These are phyloP conservation scores for Lasiurus borealis DNA, from an alignment of 2,113 vertebrate species.

Conservation along the genomic window DNA sequence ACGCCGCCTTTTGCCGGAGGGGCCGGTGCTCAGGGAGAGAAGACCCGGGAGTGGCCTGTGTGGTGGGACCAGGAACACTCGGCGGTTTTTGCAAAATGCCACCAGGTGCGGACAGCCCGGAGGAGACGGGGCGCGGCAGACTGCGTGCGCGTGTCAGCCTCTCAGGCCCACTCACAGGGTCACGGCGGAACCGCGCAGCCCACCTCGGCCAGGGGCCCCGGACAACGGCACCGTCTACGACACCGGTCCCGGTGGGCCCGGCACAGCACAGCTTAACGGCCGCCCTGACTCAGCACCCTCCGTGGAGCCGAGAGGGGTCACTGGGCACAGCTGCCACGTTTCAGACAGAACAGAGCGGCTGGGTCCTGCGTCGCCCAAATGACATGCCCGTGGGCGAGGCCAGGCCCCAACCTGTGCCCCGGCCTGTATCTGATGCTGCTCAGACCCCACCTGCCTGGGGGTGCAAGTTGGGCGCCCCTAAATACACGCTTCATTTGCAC, in stretches of 20 bases:
- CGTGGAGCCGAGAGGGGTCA: not conserved
- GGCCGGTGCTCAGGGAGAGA: not conserved
- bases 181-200: not conserved
- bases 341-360: not conserved
- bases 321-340: not conserved
- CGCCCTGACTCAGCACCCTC: not conserved
- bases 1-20: not conserved
- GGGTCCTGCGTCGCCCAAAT: not conserved
- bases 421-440: not conserved
- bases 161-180: not conserved
- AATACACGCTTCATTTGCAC: not conserved
- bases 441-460: not conserved
- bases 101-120: not conserved
- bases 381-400: no score
- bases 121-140: no score
- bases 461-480: no score
- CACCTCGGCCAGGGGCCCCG: fast-evolving
- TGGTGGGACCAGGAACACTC: not conserved
- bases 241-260: fast-evolving
- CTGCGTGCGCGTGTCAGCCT: not conserved
- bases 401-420: not conserved
- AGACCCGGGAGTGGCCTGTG: not conserved
- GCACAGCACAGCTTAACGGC: not conserved
- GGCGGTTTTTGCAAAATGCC: not conserved
- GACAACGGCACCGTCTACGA: fast-evolving